Evolutionary conservation across 2,888 invertebrate genomes (phyloP).

Genomic region (Melitaea athalia): DNA sequence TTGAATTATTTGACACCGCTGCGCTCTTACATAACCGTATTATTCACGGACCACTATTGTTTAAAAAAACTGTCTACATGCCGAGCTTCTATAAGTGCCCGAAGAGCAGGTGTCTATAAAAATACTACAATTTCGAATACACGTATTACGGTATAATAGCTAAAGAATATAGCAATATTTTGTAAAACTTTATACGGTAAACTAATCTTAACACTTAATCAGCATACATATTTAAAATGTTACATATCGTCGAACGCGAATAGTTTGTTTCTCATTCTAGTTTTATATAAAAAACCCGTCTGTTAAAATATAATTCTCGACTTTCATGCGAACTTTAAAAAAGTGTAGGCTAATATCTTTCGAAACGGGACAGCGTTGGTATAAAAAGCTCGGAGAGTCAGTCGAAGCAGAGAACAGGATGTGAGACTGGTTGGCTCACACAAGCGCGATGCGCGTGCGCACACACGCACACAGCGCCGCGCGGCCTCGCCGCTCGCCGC

Average conservation of each 20-base stretch:
- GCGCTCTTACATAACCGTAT: slow-evolving; percentile 63
- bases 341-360: slow-evolving; percentile 34
- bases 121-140: neutral
- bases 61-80: slow-evolving; percentile 1
- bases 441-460: slow-evolving; percentile 51
- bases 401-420: slow-evolving; percentile 80
- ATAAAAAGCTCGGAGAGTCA: slow-evolving; percentile 78
- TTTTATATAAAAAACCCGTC: neutral
- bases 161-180: neutral
- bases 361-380: slow-evolving; percentile 61
- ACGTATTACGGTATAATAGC: neutral
- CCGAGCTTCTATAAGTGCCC: neutral
- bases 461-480: slow-evolving; percentile 57
- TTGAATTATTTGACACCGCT: slow-evolving; percentile 55
- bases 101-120: neutral
- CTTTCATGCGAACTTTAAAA: slow-evolving; percentile 26
- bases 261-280: neutral
- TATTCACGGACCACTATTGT: slow-evolving; percentile 25
- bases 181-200: neutral
- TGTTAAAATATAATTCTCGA: slow-evolving; percentile 11
- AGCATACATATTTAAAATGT: neutral
- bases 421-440: slow-evolving; percentile 79
- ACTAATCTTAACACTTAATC: neutral
- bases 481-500: slow-evolving; percentile 73
- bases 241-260: neutral